Percentiles rank a stretch among this genome's conserved stretches.
These are phyloP conservation scores for Ellobium chinense DNA, from an alignment of 2,888 invertebrate species.

Conservation along the genomic window DNA sequence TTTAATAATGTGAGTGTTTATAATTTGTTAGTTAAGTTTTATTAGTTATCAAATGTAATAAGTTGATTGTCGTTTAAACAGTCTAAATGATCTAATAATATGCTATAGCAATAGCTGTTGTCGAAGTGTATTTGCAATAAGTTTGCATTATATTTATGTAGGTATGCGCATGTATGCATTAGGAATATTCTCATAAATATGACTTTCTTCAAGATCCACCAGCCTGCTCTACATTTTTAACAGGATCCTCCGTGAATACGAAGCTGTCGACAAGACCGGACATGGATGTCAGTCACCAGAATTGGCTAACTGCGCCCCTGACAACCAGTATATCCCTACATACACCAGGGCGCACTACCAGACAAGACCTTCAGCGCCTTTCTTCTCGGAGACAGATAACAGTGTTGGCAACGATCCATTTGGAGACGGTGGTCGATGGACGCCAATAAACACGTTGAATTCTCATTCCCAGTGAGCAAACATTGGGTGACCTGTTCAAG, in stretches of 20 bases:
- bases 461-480: neutral
- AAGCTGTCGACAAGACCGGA: conserved; percentile 40
- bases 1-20: neutral
- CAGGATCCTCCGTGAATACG: conserved; percentile 52
- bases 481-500: too few species aligned
- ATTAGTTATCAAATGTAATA: too few species aligned
- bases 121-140: too few species aligned
- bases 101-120: too few species aligned
- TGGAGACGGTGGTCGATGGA: neutral
- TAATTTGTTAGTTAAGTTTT: neutral
- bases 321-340: conserved; percentile 28
- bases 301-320: neutral
- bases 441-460: conserved; percentile 4
- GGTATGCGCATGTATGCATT: too few species aligned
- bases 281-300: conserved; percentile 24
- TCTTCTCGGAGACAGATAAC: neutral
- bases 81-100: too few species aligned
- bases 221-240: too few species aligned
- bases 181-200: too few species aligned
- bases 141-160: too few species aligned
- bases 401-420: neutral
- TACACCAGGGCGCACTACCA: conserved; percentile 50
- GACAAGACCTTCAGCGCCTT: conserved; percentile 36
- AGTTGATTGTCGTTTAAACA: too few species aligned
- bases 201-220: too few species aligned